Evolutionary conservation across 2,113 vertebrate species (phyloP).

Genomic region (Alexandromys fortis): DNA sequence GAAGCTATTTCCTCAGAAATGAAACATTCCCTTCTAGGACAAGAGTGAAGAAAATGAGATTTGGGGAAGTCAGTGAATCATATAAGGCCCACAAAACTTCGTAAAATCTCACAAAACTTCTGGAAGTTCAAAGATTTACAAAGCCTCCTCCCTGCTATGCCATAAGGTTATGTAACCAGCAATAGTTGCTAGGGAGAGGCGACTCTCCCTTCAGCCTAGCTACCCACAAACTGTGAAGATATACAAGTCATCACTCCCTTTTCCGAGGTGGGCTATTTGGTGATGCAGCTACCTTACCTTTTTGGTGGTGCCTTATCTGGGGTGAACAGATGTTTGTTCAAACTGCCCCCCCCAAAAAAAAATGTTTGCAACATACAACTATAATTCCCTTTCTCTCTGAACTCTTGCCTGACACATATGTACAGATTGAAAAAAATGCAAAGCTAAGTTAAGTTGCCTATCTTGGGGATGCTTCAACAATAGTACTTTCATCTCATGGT

Average conservation of each 20-base stretch:
- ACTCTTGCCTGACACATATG: background rate
- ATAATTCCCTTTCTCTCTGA: background rate
- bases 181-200: background rate
- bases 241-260: no score
- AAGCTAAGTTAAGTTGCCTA: background rate
- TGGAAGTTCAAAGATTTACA: background rate
- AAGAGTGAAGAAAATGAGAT: background rate
- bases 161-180: background rate
- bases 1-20: background rate
- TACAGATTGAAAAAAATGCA: rapidly evolving
- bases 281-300: background rate
- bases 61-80: background rate
- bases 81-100: background rate
- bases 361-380: background rate
- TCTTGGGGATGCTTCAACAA: background rate
- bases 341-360: background rate
- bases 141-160: no score
- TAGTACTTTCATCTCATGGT: background rate
- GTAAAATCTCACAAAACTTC: background rate
- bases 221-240: background rate
- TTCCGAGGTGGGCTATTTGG: background rate
- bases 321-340: background rate
- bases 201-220: background rate
- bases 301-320: background rate
- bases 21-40: background rate